phyloP scores from a whole-genome alignment of 2,113 vertebrate genomes.

The human region DNA sequence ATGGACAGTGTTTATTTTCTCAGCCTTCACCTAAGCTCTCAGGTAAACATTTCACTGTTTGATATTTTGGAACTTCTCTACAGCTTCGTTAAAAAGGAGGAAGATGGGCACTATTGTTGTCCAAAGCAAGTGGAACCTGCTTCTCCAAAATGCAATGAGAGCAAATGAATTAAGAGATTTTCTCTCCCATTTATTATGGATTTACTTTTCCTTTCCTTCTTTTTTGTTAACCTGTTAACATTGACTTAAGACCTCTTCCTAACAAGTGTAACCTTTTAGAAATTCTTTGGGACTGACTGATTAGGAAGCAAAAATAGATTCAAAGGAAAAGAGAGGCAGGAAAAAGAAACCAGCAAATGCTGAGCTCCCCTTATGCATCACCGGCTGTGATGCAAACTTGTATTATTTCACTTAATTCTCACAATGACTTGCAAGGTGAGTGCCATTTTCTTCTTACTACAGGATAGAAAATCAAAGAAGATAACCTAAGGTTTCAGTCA shows the following conservation, averaged over 20 bases:
- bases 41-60: conserved; percentile 82
- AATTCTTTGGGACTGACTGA: conserved; percentile 39
- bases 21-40: conserved; percentile 80
- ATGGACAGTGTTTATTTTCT: conserved; percentile 88
- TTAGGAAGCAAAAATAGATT: conserved; percentile 14
- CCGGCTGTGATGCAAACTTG: neutral
- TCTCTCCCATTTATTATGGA: neutral
- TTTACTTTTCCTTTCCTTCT: neutral
- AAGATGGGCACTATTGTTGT: conserved; percentile 20
- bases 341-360: accelerated
- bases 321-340: neutral
- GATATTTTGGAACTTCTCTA: conserved; percentile 73
- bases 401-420: neutral
- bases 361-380: neutral
- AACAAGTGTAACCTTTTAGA: conserved; percentile 23
- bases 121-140: conserved; percentile 66
- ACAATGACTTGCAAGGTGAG: accelerated
- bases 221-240: neutral
- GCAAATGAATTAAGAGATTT: neutral
- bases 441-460: neutral
- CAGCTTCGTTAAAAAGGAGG: conserved; percentile 69
- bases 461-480: neutral
- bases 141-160: conserved; percentile 1
- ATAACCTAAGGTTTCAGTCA: neutral
- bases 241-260: conserved; percentile 38